phyloP scores from a whole-genome alignment of 2,797 vertebrate genomes.

The Erethizon dorsatum region DNA sequence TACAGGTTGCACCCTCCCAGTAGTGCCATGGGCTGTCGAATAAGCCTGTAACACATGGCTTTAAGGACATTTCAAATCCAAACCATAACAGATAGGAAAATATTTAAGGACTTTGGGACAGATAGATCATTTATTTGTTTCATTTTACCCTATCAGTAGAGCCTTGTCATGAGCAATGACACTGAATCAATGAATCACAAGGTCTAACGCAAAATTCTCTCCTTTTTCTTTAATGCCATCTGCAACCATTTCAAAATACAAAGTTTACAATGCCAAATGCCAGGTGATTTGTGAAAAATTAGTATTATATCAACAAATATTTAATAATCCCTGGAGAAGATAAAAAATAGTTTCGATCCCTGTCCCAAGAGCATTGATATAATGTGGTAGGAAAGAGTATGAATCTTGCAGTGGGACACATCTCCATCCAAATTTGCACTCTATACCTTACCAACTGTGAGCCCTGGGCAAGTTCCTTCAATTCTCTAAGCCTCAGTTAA shows the following conservation, averaged over 20 bases:
- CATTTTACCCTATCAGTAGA: neutral
- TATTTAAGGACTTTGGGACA: neutral
- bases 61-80: neutral
- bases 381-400: neutral
- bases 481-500: neutral
- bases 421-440: neutral
- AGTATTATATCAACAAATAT: slow-evolving; percentile 42
- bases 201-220: neutral
- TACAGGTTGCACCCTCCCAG: neutral
- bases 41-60: neutral
- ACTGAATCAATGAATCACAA: neutral
- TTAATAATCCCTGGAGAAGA: neutral
- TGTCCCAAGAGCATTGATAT: neutral
- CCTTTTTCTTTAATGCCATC: neutral
- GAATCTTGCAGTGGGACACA: neutral
- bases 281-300: neutral
- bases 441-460: neutral
- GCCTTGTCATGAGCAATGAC: neutral
- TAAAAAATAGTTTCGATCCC: neutral
- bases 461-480: neutral
- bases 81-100: neutral
- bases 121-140: neutral
- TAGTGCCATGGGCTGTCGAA: neutral
- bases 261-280: slow-evolving; percentile 22
- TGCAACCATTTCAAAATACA: slow-evolving; percentile 29